Evolutionary conservation across 2,888 invertebrate genomes (phyloP).

Genomic region (Drosophila conformis): DNA sequence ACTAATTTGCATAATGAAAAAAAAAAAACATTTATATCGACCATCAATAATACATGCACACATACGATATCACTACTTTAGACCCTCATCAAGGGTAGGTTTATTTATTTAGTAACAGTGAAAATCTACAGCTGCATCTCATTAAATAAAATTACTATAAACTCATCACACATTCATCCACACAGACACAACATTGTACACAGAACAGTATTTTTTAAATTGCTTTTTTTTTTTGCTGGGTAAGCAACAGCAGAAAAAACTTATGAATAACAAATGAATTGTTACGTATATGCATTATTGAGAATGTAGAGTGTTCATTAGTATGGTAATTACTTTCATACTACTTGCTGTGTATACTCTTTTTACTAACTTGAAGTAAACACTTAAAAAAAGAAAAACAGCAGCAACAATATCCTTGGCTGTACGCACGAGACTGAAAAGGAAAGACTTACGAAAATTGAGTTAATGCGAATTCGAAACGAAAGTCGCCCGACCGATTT

Average conservation of each 20-base stretch:
- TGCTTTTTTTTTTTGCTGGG: neutral
- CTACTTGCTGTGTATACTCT: neutral
- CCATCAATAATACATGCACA: neutral
- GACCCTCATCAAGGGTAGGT: neutral
- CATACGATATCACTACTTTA: neutral
- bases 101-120: neutral
- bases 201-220: neutral
- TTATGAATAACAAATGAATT: neutral
- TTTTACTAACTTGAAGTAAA: neutral
- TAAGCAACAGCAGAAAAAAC: neutral
- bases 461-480: slow-evolving; percentile 33
- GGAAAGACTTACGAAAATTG: neutral
- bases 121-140: neutral
- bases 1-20: neutral
- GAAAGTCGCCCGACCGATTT: slow-evolving; percentile 49
- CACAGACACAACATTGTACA: neutral
- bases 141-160: neutral
- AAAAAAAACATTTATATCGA: neutral
- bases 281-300: neutral
- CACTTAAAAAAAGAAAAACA: neutral
- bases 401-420: slow-evolving; percentile 1
- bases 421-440: slow-evolving; percentile 9
- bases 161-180: neutral
- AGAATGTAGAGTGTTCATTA: neutral
- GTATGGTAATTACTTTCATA: neutral